Conservation (phyloP, 2,113 vertebrate species). For the Tinamus guttatus region DNA sequence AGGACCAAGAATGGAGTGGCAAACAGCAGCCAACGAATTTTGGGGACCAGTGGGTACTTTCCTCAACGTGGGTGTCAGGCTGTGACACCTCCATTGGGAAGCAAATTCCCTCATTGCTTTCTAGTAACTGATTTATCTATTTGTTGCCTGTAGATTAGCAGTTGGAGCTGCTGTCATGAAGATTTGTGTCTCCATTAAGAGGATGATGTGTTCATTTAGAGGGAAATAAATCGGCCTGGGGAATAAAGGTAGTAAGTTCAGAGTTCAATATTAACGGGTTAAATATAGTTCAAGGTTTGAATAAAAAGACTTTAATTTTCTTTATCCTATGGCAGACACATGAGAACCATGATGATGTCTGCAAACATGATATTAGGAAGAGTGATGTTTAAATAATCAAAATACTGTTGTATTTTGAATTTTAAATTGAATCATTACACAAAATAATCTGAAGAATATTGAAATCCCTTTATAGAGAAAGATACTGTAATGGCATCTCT, state of each 20-base stretch:
- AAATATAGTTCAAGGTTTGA: neutral
- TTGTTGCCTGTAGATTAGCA: neutral
- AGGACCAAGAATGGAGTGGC: neutral
- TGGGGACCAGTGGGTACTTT: neutral
- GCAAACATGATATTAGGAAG: neutral
- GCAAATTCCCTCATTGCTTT: neutral
- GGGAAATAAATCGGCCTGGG: neutral
- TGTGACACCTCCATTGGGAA: neutral
- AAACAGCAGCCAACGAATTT: neutral
- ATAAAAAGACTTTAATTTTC: neutral
- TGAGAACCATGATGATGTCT: neutral
- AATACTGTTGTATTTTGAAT: neutral
- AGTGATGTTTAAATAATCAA: neutral
- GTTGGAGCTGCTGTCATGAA: neutral
- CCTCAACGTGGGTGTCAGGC: neutral
- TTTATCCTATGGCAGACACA: neutral
- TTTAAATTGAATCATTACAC: neutral
- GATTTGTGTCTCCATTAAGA: slow-evolving; percentile 9
- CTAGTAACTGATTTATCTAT: neutral
- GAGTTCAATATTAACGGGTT: neutral
- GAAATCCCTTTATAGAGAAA: neutral
- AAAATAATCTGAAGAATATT: neutral
- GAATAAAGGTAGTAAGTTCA: neutral
- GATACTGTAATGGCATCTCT: neutral
- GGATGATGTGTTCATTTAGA: neutral